Conservation (phyloP, 1,140 invertebrate genomes). For the Holotrichia oblita region DNA sequence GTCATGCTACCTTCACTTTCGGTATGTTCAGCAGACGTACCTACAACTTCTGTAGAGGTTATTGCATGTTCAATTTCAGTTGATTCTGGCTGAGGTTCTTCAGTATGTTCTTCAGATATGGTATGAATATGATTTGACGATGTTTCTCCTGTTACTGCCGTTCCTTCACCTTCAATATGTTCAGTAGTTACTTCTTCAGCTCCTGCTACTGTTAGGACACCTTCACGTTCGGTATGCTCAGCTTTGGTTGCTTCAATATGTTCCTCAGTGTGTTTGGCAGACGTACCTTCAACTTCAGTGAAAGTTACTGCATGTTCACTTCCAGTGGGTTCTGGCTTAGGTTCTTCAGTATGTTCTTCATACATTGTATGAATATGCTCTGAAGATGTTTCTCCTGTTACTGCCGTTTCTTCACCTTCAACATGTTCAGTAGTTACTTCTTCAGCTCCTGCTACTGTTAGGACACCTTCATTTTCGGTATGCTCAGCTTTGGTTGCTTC, state of each 20-base stretch:
- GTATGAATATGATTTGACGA: too few relatives aligned
- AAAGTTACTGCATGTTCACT: neutral
- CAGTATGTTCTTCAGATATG: neutral
- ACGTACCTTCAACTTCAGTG: neutral
- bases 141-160: neutral
- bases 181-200: neutral
- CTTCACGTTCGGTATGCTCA: neutral
- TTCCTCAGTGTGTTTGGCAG: neutral
- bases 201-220: neutral
- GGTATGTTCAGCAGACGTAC: neutral
- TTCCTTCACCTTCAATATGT: too few relatives aligned
- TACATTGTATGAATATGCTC: neutral
- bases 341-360: neutral
- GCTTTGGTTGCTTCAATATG: neutral
- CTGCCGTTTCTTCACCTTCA: neutral
- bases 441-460: neutral
- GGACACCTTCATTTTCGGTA: neutral
- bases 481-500: neutral
- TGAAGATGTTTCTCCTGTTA: neutral
- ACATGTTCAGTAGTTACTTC: neutral
- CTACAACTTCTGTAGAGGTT: too few relatives aligned
- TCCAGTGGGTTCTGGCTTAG: neutral
- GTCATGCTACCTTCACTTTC: neutral
- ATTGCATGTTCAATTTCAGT: neutral
- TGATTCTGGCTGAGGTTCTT: neutral